Percentiles rank a stretch among this genome's conserved stretches.
phyloP scores from a whole-genome alignment of 2,797 vertebrate species.

The Sebastes itinus region DNA sequence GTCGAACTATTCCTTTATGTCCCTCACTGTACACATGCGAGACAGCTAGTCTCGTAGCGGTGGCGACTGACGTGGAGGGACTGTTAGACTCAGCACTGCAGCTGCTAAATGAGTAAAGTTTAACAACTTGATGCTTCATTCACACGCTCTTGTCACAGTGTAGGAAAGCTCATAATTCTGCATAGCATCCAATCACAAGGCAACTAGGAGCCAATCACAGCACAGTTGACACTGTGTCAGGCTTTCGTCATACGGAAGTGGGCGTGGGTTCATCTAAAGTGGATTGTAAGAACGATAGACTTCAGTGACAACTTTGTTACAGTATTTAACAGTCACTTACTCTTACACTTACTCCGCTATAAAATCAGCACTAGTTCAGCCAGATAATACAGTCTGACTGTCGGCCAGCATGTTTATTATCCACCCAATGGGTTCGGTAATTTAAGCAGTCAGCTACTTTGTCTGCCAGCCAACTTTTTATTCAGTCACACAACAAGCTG shows the following conservation, averaged over 20 bases:
- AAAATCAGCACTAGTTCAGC: constrained; percentile 3
- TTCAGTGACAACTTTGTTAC: neutral
- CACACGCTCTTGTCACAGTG: neutral
- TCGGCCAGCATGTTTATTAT: constrained; percentile 25
- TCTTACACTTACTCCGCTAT: neutral
- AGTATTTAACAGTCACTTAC: neutral
- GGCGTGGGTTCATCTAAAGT: neutral
- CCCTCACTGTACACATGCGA: too few species aligned
- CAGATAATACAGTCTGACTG: constrained; percentile 16
- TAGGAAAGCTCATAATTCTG: neutral
- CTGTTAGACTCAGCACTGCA: too few species aligned
- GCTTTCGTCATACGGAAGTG: neutral
- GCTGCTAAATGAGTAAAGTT: neutral
- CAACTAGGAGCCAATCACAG: neutral
- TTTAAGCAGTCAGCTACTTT: neutral
- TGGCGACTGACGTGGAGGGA: neutral
- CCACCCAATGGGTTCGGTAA: neutral
- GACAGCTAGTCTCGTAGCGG: neutral
- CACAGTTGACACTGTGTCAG: neutral
- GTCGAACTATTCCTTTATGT: too few species aligned
- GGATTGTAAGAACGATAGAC: neutral
- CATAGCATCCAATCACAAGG: neutral
- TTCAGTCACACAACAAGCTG: constrained; percentile 8
- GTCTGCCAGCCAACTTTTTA: constrained; percentile 9
- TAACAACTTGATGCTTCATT: neutral